Percentiles rank a stretch among this genome's conserved stretches.
These are phyloP conservation scores for Gila robusta DNA, from an alignment of 2,797 vertebrate species.

Conservation along the genomic window DNA sequence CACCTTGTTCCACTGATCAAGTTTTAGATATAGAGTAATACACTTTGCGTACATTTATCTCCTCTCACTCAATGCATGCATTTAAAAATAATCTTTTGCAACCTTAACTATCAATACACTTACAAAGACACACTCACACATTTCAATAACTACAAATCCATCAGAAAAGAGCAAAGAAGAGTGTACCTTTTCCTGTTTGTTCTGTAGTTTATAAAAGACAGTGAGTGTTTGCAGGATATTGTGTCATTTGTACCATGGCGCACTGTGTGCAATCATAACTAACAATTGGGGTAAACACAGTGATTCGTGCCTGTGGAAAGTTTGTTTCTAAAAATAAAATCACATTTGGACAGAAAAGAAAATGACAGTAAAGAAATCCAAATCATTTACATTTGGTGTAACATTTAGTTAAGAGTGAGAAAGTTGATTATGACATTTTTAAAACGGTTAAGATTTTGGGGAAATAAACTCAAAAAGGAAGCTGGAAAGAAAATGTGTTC, in stretches of 20 bases:
- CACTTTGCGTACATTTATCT: constrained; percentile 69
- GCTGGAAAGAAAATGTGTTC: background rate
- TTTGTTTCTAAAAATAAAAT: constrained; percentile 6
- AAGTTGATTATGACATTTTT: background rate
- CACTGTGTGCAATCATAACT: constrained; percentile 64
- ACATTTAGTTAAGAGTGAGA: background rate
- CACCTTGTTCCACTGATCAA: constrained; percentile 78
- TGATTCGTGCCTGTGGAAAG: constrained; percentile 40
- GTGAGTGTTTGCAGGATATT: constrained; percentile 67
- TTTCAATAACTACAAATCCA: constrained; percentile 53
- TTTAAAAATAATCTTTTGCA: constrained; percentile 69
- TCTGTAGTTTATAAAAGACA: constrained; percentile 52
- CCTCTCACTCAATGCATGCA: constrained; percentile 67
- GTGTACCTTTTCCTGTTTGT: constrained; percentile 65
- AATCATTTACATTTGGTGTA: background rate
- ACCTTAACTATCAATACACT: constrained; percentile 64
- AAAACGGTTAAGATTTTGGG: background rate
- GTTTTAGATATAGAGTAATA: constrained; percentile 70
- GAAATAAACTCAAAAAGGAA: background rate
- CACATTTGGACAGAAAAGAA: background rate
- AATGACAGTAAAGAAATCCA: background rate
- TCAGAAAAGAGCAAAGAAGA: constrained; percentile 57
- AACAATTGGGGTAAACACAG: constrained; percentile 62
- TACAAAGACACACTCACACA: constrained; percentile 69
- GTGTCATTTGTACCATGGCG: constrained; percentile 74